Base-by-base conservation (phyloP, 92 coral and sea anemone genomes). In the Porites divaricata region DNA sequence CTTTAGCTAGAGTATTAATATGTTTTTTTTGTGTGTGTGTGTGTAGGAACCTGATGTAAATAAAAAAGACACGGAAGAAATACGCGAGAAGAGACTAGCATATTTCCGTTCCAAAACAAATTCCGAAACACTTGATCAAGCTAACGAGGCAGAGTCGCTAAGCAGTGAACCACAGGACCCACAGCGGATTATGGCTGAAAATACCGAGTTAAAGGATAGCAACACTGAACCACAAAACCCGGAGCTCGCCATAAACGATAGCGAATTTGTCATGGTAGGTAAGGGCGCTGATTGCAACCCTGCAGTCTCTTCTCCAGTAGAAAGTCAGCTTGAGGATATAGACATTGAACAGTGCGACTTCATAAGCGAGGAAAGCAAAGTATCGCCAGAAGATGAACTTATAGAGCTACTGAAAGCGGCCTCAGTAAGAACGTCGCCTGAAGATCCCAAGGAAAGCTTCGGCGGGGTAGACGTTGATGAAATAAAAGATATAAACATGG, bases 301-400 rank as follows among this genome's bases (percentile, higher is more conserved):
- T 8, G 74, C 20, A 13, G 72, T 15, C 14, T 57, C 91, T 13
- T 88, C 94, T 13, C 86, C 91, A 1, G 83, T 78, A 2, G 91
- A 89, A 50, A 94, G 98, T 71, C 84, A 90, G 53, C 87, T 94
- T n/a, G 96, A 80, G 61, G 98, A 94, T 51, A 94, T 94, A 72
- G 95, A 92, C 71, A 92, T 94, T 67, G 95, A 94, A 3, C 95
- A 92, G 80, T 80, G 92, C 13, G 98, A 94, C 61, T 92, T 92
- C 76, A 83, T 89, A 6, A 92, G 95, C 77, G 95, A 92, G 26
- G 86, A 89, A 66, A 87, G 92, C 61, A 83, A 81, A 53, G 70
- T 77, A 22, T 86, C 92, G 2, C 86, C 98, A 9, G 98, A 93
- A 17, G 86, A 92, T 63, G 98, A 94, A 69, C 88, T 94, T 19